These are phyloP conservation scores for Promerops cafer DNA, from an alignment of 2,113 vertebrate genomes.

Conservation along the genomic window DNA sequence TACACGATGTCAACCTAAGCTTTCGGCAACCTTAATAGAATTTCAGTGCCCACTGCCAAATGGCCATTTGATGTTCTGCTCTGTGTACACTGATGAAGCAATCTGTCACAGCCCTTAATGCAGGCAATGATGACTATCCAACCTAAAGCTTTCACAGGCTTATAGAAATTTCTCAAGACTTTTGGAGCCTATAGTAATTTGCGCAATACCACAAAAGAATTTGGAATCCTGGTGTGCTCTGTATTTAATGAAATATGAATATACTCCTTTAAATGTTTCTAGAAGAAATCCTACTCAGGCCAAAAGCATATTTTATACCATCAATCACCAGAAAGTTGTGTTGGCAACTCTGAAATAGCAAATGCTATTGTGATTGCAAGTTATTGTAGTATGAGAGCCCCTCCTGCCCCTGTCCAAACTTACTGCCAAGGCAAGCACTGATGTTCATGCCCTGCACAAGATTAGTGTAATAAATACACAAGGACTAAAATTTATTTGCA, in stretches of 20 bases:
- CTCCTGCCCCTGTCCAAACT: neutral
- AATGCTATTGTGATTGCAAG: neutral
- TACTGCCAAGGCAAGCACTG: neutral
- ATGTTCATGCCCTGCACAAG: neutral
- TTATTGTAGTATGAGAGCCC: neutral
- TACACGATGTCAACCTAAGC: slow-evolving; percentile 34
- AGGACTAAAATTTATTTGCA: neutral
- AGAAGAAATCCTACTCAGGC: neutral
- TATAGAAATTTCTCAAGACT: slow-evolving; percentile 62
- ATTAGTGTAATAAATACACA: neutral
- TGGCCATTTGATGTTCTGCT: slow-evolving; percentile 66
- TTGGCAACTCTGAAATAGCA: slow-evolving; percentile 13
- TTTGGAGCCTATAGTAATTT: slow-evolving; percentile 53
- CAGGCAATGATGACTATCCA: slow-evolving; percentile 51
- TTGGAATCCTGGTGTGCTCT: neutral
- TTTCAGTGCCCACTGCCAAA: slow-evolving; percentile 66
- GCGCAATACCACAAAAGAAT: slow-evolving; percentile 29
- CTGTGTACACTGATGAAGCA: slow-evolving; percentile 64
- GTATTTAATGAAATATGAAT: slow-evolving; percentile 48
- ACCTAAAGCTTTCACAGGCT: slow-evolving; percentile 52
- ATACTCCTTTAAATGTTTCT: slow-evolving; percentile 29
- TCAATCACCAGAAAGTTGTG: slow-evolving; percentile 18
- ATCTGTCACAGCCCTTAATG: slow-evolving; percentile 61
- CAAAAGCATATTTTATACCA: slow-evolving; percentile 1
- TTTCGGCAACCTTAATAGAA: slow-evolving; percentile 67